A percentile compares a stretch with the other conserved stretches of the same genome.
phyloP scores from a whole-genome alignment of 2,113 vertebrate species.

The Oenanthe melanoleuca region DNA sequence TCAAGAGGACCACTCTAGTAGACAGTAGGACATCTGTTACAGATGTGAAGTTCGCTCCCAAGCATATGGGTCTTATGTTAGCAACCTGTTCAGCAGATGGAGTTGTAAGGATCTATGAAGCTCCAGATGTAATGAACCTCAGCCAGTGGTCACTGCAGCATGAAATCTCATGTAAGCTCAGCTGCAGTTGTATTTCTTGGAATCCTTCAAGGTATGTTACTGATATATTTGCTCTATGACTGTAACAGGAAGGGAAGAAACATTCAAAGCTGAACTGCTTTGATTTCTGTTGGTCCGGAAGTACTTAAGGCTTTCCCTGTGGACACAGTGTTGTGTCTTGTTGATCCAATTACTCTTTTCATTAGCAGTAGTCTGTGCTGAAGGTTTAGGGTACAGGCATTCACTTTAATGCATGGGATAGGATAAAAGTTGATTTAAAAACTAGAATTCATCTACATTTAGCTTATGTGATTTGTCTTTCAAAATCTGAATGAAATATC shows the following conservation, averaged over 20 bases:
- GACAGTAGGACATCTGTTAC: conserved; percentile 98
- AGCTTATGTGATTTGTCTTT: background rate
- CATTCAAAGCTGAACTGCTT: background rate
- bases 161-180: conserved; percentile 96
- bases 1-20: conserved; percentile 96
- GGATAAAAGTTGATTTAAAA: background rate
- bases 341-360: background rate
- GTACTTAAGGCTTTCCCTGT: background rate
- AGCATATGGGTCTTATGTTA: conserved; percentile 98
- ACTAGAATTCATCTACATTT: background rate
- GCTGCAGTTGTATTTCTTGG: conserved; percentile 98
- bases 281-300: background rate
- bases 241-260: background rate
- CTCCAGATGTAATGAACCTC: conserved; percentile 97
- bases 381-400: background rate
- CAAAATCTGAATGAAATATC: background rate
- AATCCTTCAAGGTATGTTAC: conserved; percentile 92
- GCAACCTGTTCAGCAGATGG: conserved; percentile 96
- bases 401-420: background rate
- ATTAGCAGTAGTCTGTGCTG: background rate
- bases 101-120: conserved; percentile 95
- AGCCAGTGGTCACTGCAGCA: conserved; percentile 98
- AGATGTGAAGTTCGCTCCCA: conserved; percentile 97
- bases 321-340: background rate
- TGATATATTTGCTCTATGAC: background rate